Evolutionary conservation across 2,888 invertebrate species (phyloP).

Genomic region (Cremastinae sp.): DNA sequence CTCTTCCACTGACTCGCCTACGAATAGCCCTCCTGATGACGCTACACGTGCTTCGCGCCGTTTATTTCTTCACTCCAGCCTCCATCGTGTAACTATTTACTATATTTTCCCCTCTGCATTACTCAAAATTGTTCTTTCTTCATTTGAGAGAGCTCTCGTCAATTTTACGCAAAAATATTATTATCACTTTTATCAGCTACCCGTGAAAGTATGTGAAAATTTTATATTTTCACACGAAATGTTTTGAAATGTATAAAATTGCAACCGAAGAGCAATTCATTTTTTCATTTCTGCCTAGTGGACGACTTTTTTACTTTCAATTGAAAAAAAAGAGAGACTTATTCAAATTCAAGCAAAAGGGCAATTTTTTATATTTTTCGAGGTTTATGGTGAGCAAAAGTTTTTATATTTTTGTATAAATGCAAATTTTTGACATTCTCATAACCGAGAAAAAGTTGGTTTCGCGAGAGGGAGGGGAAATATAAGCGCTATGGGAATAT

Average conservation of each 20-base stretch:
- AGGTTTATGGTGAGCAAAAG: too few species aligned
- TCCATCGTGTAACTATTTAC: not conserved
- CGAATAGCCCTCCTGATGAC: slow-evolving; percentile 7
- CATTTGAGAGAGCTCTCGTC: too few species aligned
- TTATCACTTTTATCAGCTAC: not conserved
- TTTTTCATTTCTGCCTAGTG: too few species aligned
- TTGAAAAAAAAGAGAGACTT: too few species aligned
- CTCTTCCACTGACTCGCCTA: not conserved
- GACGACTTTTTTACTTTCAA: too few species aligned
- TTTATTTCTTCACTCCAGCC: not conserved
- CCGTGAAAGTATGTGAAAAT: not conserved
- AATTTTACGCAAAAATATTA: too few species aligned
- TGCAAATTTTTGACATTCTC: not conserved
- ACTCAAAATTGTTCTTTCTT: too few species aligned
- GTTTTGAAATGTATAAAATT: too few species aligned
- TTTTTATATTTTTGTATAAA: not conserved
- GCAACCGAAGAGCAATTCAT: too few species aligned
- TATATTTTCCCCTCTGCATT: not conserved
- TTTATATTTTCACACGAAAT: slow-evolving; percentile 6
- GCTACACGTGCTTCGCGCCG: not conserved
- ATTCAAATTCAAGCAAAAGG: too few species aligned
- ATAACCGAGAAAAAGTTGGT: slow-evolving; percentile 20
- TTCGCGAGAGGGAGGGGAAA: slow-evolving; percentile 14
- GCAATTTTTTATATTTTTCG: too few species aligned
- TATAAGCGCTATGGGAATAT: slow-evolving; percentile 4